A percentile compares a stretch with the other conserved stretches of the same genome.
Conservation (phyloP, 2,888 invertebrate genomes). For the Atethmia centrago region DNA sequence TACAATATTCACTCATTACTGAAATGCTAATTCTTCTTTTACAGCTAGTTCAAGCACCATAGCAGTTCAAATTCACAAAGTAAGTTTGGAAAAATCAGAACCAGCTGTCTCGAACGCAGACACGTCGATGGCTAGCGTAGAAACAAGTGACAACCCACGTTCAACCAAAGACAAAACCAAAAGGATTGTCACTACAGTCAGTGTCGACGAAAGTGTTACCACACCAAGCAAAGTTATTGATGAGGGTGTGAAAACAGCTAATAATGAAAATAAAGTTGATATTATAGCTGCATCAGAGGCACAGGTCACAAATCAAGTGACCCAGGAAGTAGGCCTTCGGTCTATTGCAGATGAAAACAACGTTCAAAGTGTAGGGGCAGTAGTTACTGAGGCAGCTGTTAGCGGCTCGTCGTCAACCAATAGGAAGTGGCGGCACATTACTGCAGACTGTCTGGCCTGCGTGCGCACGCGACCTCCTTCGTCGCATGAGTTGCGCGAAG, state of each 20-base stretch:
- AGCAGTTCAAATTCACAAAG: constrained; percentile 60
- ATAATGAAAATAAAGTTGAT: constrained; percentile 60
- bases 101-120: constrained; percentile 54
- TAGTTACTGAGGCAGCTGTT: constrained; percentile 45
- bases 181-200: constrained; percentile 48
- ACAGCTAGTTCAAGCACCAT: constrained; percentile 55
- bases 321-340: constrained; percentile 40
- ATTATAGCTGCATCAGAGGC: constrained; percentile 31
- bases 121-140: constrained; percentile 42
- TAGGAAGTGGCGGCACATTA: constrained; percentile 78
- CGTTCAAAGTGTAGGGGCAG: constrained; percentile 48
- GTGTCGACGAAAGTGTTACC: constrained; percentile 42
- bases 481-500: constrained; percentile 86
- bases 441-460: constrained; percentile 83
- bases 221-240: constrained; percentile 50
- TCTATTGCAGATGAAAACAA: constrained; percentile 51
- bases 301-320: constrained; percentile 41
- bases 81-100: constrained; percentile 58
- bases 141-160: constrained; percentile 51
- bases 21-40: constrained; percentile 35
- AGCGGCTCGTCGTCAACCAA: constrained; percentile 36
- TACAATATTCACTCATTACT: no score
- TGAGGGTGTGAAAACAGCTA: constrained; percentile 52
- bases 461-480: constrained; percentile 84
- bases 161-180: constrained; percentile 69